Conservation (phyloP, 2,113 vertebrate species). For the Seriola quinqueradiata region DNA sequence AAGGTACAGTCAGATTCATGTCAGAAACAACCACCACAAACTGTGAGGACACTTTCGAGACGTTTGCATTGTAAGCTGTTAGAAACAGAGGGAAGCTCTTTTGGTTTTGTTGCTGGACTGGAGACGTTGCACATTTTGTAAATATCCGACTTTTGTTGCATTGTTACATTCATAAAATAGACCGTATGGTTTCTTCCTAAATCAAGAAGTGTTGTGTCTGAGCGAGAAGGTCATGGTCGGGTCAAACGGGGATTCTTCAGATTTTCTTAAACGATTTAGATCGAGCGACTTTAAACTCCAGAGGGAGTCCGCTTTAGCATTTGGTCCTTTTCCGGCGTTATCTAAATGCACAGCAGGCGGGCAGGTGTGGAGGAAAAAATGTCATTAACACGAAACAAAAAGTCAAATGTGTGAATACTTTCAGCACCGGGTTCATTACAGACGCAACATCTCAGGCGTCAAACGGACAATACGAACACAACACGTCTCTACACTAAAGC, state of each 20-base stretch:
- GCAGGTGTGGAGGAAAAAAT: neutral
- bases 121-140: slow-evolving; percentile 37
- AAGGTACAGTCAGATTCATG: slow-evolving; percentile 15
- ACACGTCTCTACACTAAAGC: neutral
- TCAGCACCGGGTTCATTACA: neutral
- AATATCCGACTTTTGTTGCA: slow-evolving; percentile 20
- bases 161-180: slow-evolving; percentile 63
- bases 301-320: neutral
- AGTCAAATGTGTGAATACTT: neutral
- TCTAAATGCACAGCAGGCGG: neutral
- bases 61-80: slow-evolving; percentile 42
- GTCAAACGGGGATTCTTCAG: slow-evolving; percentile 3
- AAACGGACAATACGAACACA: neutral
- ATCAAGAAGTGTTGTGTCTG: neutral
- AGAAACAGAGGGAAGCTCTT: slow-evolving; percentile 36
- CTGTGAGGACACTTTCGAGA: slow-evolving; percentile 41
- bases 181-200: neutral
- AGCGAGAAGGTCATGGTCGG: neutral
- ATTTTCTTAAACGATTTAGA: neutral
- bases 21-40: slow-evolving; percentile 33
- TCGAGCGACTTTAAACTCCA: neutral
- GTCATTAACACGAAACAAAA: neutral
- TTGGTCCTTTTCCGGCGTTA: slow-evolving; percentile 20
- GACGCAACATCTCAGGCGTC: neutral
- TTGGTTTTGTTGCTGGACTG: slow-evolving; percentile 58